These are phyloP conservation scores for Lycia hirtaria DNA, from an alignment of 2,888 invertebrate genomes.

Conservation along the genomic window DNA sequence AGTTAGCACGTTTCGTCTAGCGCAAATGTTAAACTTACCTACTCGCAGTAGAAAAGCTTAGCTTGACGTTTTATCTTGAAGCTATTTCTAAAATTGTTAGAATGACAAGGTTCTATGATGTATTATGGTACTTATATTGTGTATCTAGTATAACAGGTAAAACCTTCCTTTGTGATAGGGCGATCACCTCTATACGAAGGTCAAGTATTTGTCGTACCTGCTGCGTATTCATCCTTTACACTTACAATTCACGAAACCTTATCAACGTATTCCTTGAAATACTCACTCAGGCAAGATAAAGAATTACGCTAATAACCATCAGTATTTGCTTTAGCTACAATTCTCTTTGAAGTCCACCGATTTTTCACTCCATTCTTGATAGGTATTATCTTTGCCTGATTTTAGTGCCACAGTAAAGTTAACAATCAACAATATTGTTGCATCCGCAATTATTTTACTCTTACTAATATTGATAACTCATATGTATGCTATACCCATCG, in stretches of 20 bases:
- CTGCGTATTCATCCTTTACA: slow-evolving; percentile 47
- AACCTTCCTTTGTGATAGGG: slow-evolving; percentile 58
- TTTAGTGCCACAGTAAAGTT: too few species aligned
- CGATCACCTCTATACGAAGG: slow-evolving; percentile 63
- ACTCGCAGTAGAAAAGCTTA: slow-evolving; percentile 6
- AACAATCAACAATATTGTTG: too few species aligned
- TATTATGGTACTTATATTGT: slow-evolving; percentile 26
- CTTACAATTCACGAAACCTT: slow-evolving; percentile 37
- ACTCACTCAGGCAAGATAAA: slow-evolving; percentile 6
- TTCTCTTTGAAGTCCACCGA: slow-evolving; percentile 13
- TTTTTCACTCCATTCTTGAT: neutral
- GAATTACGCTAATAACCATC: slow-evolving; percentile 5
- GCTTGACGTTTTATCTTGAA: neutral
- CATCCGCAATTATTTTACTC: too few species aligned
- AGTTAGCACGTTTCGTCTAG: slow-evolving; percentile 33
- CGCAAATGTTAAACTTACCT: slow-evolving; percentile 1
- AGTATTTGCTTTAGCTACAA: neutral
- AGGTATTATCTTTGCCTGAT: neutral
- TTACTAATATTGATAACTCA: too few species aligned
- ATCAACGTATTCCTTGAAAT: slow-evolving; percentile 30
- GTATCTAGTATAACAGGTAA: slow-evolving; percentile 45
- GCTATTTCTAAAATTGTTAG: neutral
- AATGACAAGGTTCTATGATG: slow-evolving; percentile 12
- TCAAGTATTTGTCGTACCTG: slow-evolving; percentile 48
- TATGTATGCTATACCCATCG: too few species aligned